Evolutionary conservation across 1,140 invertebrate genomes (phyloP).

Genomic region (Drosophila mauritiana): DNA sequence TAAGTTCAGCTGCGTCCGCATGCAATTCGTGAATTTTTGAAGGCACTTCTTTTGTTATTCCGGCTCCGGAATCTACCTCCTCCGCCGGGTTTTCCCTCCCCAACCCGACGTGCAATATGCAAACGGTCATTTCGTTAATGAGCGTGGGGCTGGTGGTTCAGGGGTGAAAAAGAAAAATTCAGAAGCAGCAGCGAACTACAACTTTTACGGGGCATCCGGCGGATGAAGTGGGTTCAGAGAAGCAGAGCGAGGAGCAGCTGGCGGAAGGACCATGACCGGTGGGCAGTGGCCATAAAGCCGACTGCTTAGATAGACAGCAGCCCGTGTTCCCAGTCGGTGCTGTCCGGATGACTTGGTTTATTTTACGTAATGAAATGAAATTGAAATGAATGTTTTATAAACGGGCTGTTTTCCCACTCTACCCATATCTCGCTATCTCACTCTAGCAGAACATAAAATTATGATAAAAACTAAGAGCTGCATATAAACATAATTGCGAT

Average conservation of each 20-base stretch:
- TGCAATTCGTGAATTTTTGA: slow-evolving; percentile 78
- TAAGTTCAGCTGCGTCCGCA: slow-evolving; percentile 53
- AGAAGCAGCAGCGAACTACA: slow-evolving; percentile 40
- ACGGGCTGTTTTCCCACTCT: slow-evolving; percentile 15
- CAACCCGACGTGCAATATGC: slow-evolving; percentile 66
- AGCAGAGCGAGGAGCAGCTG: background rate
- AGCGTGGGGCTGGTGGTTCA: slow-evolving; percentile 44
- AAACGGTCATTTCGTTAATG: slow-evolving; percentile 84
- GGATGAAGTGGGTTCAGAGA: slow-evolving; percentile 42
- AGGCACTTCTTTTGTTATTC: slow-evolving; percentile 66
- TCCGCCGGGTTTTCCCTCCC: background rate
- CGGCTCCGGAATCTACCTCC: slow-evolving; percentile 18
- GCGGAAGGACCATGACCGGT: slow-evolving; percentile 23
- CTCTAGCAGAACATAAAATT: slow-evolving; percentile 58
- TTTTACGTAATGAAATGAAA: slow-evolving; percentile 83
- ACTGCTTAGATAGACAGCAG: slow-evolving; percentile 64
- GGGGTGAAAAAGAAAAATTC: background rate
- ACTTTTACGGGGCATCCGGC: slow-evolving; percentile 76
- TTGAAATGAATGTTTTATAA: slow-evolving; percentile 83
- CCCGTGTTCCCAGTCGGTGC: slow-evolving; percentile 9
- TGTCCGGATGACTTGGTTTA: slow-evolving; percentile 74
- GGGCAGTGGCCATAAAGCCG: slow-evolving; percentile 44
- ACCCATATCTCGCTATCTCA: background rate
- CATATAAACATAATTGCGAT: slow-evolving; percentile 24
- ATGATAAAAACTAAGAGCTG: slow-evolving; percentile 60